Percentiles rank a stretch among this genome's conserved stretches.
phyloP scores from a whole-genome alignment of 2,113 vertebrate genomes.

The Tympanuchus pallidicinctus region DNA sequence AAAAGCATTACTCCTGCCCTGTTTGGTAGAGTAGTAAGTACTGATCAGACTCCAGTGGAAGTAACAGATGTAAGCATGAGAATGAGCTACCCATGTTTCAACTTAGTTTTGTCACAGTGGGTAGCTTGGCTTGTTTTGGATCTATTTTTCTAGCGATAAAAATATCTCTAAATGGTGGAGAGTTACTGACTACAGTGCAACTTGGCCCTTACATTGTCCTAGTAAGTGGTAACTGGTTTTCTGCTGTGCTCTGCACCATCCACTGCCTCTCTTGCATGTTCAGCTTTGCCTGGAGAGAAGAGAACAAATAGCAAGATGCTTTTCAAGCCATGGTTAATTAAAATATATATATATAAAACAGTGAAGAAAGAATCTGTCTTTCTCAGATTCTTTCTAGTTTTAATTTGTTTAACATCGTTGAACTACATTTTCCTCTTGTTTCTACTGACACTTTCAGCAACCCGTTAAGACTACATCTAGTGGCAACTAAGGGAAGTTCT shows the following conservation, averaged over 20 bases:
- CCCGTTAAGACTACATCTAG: neutral
- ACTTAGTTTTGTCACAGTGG: neutral
- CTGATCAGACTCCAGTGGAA: neutral
- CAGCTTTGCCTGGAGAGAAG: neutral
- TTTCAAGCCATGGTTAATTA: neutral
- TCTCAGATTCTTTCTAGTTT: neutral
- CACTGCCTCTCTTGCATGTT: neutral
- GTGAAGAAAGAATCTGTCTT: neutral
- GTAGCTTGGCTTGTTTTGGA: constrained; percentile 11
- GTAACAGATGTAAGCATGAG: neutral
- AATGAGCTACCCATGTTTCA: neutral
- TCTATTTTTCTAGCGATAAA: constrained; percentile 25
- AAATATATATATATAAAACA: neutral
- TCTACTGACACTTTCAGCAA: constrained; percentile 4
- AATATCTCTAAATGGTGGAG: neutral
- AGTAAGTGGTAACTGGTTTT: neutral
- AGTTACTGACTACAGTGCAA: neutral
- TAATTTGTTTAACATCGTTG: constrained; percentile 20
- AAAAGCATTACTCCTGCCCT: constrained; percentile 4
- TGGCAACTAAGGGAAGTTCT: constrained; percentile 30
- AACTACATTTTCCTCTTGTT: neutral
- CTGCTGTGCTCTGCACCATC: neutral
- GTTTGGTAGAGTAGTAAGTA: neutral
- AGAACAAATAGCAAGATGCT: neutral
- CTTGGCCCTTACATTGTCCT: neutral